Evolutionary conservation across 2,888 invertebrate species (phyloP), one percentile per base, ranked within the genome.

Genomic region (Notodonta ziczac): DNA sequence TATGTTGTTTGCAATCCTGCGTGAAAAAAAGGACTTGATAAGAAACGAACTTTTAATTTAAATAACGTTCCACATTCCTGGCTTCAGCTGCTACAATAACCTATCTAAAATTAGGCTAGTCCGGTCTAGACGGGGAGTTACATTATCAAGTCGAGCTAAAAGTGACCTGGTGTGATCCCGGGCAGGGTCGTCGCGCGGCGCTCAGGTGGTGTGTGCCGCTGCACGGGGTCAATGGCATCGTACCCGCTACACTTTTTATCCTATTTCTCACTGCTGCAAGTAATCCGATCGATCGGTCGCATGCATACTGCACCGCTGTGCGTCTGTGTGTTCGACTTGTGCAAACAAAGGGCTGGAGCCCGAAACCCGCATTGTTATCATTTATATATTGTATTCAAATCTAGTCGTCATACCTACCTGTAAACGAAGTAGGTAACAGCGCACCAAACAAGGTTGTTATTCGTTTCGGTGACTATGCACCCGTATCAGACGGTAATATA

Each of bases 201-300:
- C 70, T 72, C 71, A 70, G 74, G 73, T 76, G 69, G 63, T 67
- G 62, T 57, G 66, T 62, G 64, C 67, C 63, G 63, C 71, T 63
- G 59, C 61, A 70, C 65, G 73, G 66, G 85, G 86, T 86, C 87
- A 85, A 84, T 76, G 83, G 76, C 87, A 80, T 69, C 67, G 39
- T 40, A 64, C 68, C 73, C 66, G 69, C 62, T 55, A 67, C 66
- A 68, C 59, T 76, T 77, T 80, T 54, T 54, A 78, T 67, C 65
- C 73, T 77, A 78, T 76, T 83, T 77, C 73, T 72, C 67, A 70
- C 70, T 70, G 67, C 73, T 70, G 67, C 73, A 65, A 70, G 73
- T 73, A 73, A 77, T 79, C 75, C 76, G 73, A 76, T 79, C 72
- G 74, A 61, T 65, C 64, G 64, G 66, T 50, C 57, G 52, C 51